These are phyloP conservation scores for Ranitomeya variabilis DNA, from an alignment of 2,113 vertebrate genomes.

Conservation along the genomic window DNA sequence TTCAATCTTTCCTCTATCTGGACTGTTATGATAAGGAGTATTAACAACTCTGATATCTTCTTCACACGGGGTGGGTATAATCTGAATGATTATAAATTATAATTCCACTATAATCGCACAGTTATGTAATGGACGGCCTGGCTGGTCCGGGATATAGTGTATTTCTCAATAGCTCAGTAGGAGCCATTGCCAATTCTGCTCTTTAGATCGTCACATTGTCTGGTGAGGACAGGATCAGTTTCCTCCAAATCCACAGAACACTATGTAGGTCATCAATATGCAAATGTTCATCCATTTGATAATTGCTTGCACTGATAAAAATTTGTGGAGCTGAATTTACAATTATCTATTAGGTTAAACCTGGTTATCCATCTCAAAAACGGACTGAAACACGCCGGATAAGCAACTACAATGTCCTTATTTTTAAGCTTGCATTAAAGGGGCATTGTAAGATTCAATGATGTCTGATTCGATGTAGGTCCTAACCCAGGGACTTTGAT, in stretches of 20 bases:
- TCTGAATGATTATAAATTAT: conserved; percentile 10
- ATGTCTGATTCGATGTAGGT: too few species aligned
- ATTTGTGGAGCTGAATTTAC: not conserved
- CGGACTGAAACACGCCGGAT: not conserved
- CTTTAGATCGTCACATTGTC: conserved; percentile 3
- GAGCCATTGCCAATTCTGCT: conserved; percentile 45
- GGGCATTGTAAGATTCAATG: not conserved
- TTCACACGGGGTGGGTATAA: not conserved
- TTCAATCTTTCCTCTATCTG: not conserved
- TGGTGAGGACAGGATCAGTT: conserved; percentile 19
- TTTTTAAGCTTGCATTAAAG: not conserved
- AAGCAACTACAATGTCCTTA: not conserved
- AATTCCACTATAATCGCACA: not conserved
- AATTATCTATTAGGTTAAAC: conserved; percentile 14
- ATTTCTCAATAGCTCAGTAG: conserved; percentile 7
- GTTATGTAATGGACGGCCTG: not conserved
- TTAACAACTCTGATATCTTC: not conserved
- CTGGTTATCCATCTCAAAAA: not conserved
- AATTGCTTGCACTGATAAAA: conserved; percentile 23
- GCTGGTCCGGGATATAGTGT: not conserved
- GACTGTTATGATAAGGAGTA: not conserved
- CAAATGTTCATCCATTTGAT: conserved; percentile 42
- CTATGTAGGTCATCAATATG: conserved; percentile 47
- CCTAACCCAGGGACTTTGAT: too few species aligned
- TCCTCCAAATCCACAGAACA: conserved; percentile 19